These are phyloP conservation scores for Protomyctophum bolini DNA, from an alignment of 2,113 vertebrate genomes.

Conservation along the genomic window DNA sequence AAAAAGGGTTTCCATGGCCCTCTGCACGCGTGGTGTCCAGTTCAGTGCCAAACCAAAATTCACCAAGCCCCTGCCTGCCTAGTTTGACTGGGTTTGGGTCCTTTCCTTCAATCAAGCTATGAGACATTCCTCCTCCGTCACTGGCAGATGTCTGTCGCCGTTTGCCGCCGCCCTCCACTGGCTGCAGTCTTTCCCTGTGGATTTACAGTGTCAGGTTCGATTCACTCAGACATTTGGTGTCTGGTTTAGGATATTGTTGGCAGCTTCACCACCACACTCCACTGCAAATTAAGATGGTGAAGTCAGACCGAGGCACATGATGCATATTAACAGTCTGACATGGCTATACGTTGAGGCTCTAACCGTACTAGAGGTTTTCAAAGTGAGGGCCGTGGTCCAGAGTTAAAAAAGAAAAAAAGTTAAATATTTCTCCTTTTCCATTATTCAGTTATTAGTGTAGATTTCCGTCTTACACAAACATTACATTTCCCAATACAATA, in stretches of 20 bases:
- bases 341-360: slow-evolving; percentile 8
- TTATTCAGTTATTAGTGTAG: too few relatives aligned
- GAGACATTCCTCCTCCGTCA: slow-evolving; percentile 66
- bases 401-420: too few relatives aligned
- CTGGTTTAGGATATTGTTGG: slow-evolving; percentile 23
- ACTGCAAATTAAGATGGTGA: slow-evolving; percentile 28
- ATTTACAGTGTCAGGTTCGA: slow-evolving; percentile 65
- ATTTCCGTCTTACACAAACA: too few relatives aligned
- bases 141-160: slow-evolving; percentile 62
- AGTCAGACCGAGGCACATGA: slow-evolving; percentile 10
- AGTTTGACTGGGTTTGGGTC: slow-evolving; percentile 48
- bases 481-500: background rate
- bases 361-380: background rate
- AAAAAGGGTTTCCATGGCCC: slow-evolving; percentile 46
- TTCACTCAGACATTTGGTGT: slow-evolving; percentile 41
- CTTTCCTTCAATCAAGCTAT: slow-evolving; percentile 47
- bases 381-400: too few relatives aligned
- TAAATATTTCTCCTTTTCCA: too few relatives aligned
- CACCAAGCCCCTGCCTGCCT: slow-evolving; percentile 33
- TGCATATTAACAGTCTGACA: background rate
- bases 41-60: slow-evolving; percentile 61
- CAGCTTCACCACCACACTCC: slow-evolving; percentile 8
- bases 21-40: slow-evolving; percentile 40
- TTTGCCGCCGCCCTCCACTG: slow-evolving; percentile 33
- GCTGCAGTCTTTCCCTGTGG: slow-evolving; percentile 51